Evolutionary conservation across 2,113 vertebrate genomes (phyloP), one percentile per base, ranked within the genome.

Genomic region (Rhineura floridana): DNA sequence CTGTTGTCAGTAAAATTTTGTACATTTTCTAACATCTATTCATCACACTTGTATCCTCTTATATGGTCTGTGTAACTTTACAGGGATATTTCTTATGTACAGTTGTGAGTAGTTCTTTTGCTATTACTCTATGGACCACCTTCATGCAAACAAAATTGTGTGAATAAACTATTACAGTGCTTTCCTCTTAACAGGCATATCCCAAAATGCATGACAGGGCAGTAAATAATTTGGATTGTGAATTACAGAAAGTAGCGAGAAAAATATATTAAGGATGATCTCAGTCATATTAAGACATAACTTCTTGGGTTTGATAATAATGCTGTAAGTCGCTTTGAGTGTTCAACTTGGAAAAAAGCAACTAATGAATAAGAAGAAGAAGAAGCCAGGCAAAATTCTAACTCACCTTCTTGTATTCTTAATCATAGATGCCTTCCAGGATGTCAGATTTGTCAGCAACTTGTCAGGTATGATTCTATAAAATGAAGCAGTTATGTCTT

Each of bases 401-500:
- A 21, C 10, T 33, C 52, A 67, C 6, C 4, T 39, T 75, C 25
- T 67, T 93, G 30, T 90, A 39, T 95, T 93, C 94, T 79, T 93
- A 93, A 89, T 91, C 96, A 52, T 92, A 99, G 99, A 98, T 99
- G 99, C 96, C 98, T 99, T 98, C 98, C 99, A 98, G 99, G 99
- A 98, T 99, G 99, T 96, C 98, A 99, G 92, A 99, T 99, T 95
- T 99, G 99, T 95, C 99, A 99, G 94, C 99, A 99, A 91, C 98
- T 99, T 75, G 98, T 99, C 95, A 98, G 99, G 99, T 99, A 90
- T 4, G 83, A 87, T 72, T 80, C 36, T 86, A 28, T 86, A 50
- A 88, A 87, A 89, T 83, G 55, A 8, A 84, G 44, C 87, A 86
- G 86, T 79, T 59, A 2, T 63, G 2, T 88, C 59, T 83, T 80